Conservation (phyloP, 2,888 invertebrate genomes). For the Spilarctia lutea region DNA sequence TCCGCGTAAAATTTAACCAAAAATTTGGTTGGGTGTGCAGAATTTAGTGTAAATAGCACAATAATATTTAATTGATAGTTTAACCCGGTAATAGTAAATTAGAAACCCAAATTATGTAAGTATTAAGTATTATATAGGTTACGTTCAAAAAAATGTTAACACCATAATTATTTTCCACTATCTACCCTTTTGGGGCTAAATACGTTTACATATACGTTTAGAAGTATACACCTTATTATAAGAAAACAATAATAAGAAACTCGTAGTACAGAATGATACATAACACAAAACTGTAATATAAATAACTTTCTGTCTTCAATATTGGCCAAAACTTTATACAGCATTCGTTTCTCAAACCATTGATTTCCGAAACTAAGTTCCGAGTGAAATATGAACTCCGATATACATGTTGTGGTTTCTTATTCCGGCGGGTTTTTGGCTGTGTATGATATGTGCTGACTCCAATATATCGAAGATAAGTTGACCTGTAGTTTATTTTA, state of each 20-base stretch:
- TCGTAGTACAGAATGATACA: neutral
- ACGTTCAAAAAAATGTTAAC: no score
- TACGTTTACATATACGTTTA: neutral
- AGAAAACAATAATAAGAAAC: neutral
- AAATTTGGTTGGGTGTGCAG: no score
- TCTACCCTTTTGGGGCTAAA: neutral
- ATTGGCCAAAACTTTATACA: conserved; percentile 36
- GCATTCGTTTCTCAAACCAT: conserved; percentile 38
- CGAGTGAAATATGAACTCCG: conserved; percentile 44
- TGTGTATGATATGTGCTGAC: neutral
- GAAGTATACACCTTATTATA: neutral
- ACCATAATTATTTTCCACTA: no score
- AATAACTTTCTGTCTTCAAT: conserved; percentile 33
- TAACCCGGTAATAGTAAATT: no score
- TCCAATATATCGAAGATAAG: neutral
- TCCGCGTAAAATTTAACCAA: no score
- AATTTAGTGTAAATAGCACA: no score
- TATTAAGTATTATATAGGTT: no score
- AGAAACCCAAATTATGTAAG: no score
- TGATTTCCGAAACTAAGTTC: conserved; percentile 44
- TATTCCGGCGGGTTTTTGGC: neutral
- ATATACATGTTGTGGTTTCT: conserved; percentile 33
- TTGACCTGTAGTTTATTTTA: neutral
- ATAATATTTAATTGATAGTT: no score
- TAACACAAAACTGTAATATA: conserved; percentile 2